Percentiles rank a stretch among this genome's conserved stretches.
Conservation (phyloP, 2,113 vertebrate genomes). For the Proterorhinus semilunaris region DNA sequence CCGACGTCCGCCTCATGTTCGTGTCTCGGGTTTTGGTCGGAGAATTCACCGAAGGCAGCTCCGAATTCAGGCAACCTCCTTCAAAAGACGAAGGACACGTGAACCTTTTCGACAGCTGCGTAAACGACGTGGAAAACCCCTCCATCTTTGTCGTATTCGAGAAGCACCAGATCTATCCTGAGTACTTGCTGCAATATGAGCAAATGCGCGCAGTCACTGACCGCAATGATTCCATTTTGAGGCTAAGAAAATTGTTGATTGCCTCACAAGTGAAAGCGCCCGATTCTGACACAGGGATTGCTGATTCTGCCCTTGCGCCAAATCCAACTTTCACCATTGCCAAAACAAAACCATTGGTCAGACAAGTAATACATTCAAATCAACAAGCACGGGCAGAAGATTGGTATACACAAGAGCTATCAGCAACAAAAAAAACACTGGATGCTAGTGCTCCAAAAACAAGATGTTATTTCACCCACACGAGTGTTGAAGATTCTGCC, state of each 20-base stretch:
- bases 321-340: background rate
- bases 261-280: background rate
- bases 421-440: too few relatives aligned
- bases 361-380: background rate
- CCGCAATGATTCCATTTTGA: background rate
- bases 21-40: constrained; percentile 86
- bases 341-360: background rate
- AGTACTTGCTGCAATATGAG: constrained; percentile 86
- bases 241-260: background rate
- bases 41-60: constrained; percentile 75
- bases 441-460: too few relatives aligned
- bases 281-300: too few relatives aligned
- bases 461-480: background rate
- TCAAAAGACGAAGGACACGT: constrained; percentile 68
- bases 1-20: constrained; percentile 77
- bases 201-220: background rate
- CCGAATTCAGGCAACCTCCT: constrained; percentile 79
- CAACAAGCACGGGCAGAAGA: too few relatives aligned
- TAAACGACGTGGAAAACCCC: constrained; percentile 78
- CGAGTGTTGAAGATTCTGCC: background rate
- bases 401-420: too few relatives aligned
- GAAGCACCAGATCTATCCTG: constrained; percentile 89
- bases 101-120: constrained; percentile 88
- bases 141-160: constrained; percentile 92
- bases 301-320: background rate